A percentile compares a stretch with the other conserved stretches of the same genome.
Conservation (phyloP, 2,888 invertebrate genomes). For the Agrochola litura region DNA sequence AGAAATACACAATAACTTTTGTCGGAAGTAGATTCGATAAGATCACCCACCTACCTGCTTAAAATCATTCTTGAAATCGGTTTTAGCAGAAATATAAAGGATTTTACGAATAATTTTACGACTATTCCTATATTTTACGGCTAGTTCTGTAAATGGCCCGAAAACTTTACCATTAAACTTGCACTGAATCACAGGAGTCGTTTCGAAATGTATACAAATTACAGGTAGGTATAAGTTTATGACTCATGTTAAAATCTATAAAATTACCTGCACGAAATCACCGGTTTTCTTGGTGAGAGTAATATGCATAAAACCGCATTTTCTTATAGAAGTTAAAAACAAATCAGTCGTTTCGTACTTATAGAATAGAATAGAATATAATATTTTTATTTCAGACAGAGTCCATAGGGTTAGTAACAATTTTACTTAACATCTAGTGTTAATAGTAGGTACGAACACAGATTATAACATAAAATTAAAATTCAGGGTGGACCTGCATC, state of each 20-base stretch:
- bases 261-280: not conserved
- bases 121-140: slow-evolving; percentile 34
- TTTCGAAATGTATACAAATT: not conserved
- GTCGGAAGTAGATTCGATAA: not conserved
- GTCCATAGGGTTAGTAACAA: too few relatives aligned
- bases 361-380: too few relatives aligned
- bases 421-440: too few relatives aligned
- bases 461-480: too few relatives aligned
- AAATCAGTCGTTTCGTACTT: not conserved
- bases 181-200: slow-evolving; percentile 3
- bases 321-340: not conserved
- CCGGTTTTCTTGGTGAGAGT: not conserved
- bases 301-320: not conserved
- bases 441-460: too few relatives aligned
- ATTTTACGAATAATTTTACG: slow-evolving; percentile 51
- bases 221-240: not conserved
- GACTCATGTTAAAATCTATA: not conserved
- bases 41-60: not conserved
- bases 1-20: not conserved
- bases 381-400: too few relatives aligned
- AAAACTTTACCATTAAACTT: slow-evolving; percentile 26
- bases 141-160: slow-evolving; percentile 37
- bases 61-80: not conserved
- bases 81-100: not conserved
- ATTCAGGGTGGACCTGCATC: too few relatives aligned